Percentiles rank a stretch among this genome's conserved stretches.
phyloP scores from a whole-genome alignment of 2,888 invertebrate species.

The Lithophane ornitopus region DNA sequence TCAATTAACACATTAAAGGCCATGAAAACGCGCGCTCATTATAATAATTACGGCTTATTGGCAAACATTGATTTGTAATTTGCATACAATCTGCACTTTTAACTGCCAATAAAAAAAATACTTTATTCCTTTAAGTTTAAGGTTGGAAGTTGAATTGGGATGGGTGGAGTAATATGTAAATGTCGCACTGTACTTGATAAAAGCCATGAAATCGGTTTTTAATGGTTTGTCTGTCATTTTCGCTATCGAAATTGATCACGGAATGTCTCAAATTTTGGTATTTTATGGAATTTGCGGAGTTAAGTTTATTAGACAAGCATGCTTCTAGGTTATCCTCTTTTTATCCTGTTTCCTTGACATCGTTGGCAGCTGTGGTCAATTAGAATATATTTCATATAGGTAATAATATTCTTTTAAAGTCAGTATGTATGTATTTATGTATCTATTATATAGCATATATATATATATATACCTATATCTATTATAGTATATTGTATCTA shows the following conservation, averaged over 20 bases:
- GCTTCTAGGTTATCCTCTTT: slow-evolving; percentile 19
- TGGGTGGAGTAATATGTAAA: slow-evolving; percentile 51
- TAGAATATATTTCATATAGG: neutral
- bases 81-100: slow-evolving; percentile 65
- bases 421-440: too few species aligned
- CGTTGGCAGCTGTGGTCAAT: neutral
- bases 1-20: slow-evolving; percentile 68
- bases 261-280: slow-evolving; percentile 55
- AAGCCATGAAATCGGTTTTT: slow-evolving; percentile 61
- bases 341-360: slow-evolving; percentile 23
- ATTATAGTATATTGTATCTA: too few species aligned
- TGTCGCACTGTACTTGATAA: slow-evolving; percentile 60
- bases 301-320: slow-evolving; percentile 3
- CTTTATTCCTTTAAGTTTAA: neutral
- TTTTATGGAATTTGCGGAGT: slow-evolving; percentile 34
- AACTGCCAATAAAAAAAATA: neutral
- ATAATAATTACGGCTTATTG: slow-evolving; percentile 67
- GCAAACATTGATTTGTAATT: slow-evolving; percentile 68
- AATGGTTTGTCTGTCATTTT: slow-evolving; percentile 48
- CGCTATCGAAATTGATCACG: slow-evolving; percentile 42
- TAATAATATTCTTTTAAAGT: too few species aligned
- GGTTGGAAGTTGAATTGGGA: slow-evolving; percentile 2
- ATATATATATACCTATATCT: too few species aligned
- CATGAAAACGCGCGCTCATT: slow-evolving; percentile 65
- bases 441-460: too few species aligned